Evolutionary conservation across 2,113 vertebrate species (phyloP).

Genomic region (Stictonetta naevosa): DNA sequence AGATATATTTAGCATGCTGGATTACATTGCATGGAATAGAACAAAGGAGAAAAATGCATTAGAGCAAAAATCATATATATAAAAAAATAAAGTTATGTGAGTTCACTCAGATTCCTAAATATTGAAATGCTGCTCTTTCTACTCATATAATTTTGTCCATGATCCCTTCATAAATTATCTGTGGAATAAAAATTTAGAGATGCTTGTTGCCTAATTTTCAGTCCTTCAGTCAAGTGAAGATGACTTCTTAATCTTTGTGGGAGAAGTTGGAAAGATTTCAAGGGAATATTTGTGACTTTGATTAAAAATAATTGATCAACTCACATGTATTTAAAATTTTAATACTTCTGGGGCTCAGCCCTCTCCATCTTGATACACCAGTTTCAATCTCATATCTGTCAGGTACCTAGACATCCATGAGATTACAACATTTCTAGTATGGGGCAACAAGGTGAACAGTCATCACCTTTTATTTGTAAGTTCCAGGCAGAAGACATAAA

Average conservation of each 20-base stretch:
- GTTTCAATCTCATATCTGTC: not conserved
- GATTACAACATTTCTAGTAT: not conserved
- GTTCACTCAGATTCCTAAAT: not conserved
- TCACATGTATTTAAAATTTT: not conserved
- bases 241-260: not conserved
- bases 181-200: not conserved
- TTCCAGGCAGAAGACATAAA: not conserved
- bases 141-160: not conserved
- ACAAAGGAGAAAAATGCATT: not conserved
- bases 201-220: not conserved
- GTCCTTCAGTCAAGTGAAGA: not conserved
- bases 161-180: not conserved
- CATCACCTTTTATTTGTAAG: not conserved
- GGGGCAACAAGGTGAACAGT: not conserved
- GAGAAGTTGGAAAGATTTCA: not conserved
- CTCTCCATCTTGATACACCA: not conserved
- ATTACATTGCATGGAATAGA: not conserved
- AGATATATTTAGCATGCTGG: not conserved
- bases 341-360: not conserved
- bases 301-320: not conserved
- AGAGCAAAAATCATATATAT: not conserved
- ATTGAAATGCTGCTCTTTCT: not conserved
- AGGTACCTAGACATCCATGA: not conserved
- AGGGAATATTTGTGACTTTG: not conserved
- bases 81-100: not conserved